Evolutionary conservation across 1,140 invertebrate genomes (phyloP), one percentile per base, ranked within the genome.

Genomic region (Leptinotarsa texana): DNA sequence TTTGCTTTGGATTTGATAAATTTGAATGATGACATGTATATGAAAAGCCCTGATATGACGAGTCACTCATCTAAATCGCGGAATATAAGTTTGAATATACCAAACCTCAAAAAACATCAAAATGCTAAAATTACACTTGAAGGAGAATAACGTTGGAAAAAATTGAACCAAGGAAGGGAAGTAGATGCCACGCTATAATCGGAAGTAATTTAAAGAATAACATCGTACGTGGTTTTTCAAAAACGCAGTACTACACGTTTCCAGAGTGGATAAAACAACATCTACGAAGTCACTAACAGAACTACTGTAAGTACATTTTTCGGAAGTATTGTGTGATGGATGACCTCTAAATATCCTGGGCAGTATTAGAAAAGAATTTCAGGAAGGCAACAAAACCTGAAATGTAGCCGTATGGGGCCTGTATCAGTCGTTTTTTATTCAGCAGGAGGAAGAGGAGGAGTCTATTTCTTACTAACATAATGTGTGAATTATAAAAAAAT

Each of bases 281-380:
- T 65, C 63, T 65, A 65, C 63, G 21, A 1, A 65, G 6, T 65
- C 63, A 65, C 63, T 65, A 65, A 27, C 21, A 65, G 63, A 22
- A 65, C n/a, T 65, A 65, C 63, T 65, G 2, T 3, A 65, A 65
- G 17, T n/a, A 21, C 63, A 65, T 27, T 65, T 21, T 21, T 1
- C 63, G 21, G n/a, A 22, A 65, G 63, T 65, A 4, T 27, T 65
- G 63, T 65, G 22, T 65, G 63, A 65, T 13, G 63, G 6, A 21
- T 65, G 0, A 65, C 22, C 21, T 65, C 63, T n/a, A 65, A 65
- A 24, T 65, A 24, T 65, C 22, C 1, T 22, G 0, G 63, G 22
- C 63, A 24, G 11, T 24, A 21, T 65, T 65, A 4, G 21, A 27
- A 65, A 4, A 21, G 17, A 24, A 65, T 4, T 65, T 65, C 63